Evolutionary conservation across 2,888 invertebrate genomes (phyloP), one percentile per base, ranked within the genome.

Genomic region (Phyto melanocephala): DNA sequence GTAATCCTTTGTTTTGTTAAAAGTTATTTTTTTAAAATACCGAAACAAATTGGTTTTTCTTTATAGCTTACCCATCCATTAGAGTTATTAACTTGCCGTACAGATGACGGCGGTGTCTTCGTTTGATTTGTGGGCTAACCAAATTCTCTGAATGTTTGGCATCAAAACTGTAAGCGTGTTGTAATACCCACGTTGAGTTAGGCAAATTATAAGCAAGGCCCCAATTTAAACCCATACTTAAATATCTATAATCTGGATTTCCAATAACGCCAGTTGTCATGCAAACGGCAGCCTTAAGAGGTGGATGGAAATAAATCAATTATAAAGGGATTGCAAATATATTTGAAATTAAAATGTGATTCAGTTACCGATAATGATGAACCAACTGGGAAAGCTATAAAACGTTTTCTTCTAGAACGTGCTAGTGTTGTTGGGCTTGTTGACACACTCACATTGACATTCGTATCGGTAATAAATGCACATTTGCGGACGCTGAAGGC

Each of bases 51-150:
- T 28, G 6, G 3, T 28, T 28, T 28, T 28, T 28, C 4, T 3
- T 28, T 28, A 6, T 5, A 6, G 28, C 90, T 93, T 90, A 95
- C 96, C 94, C 94, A 87, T 94, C 93, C 90, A 96, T 93, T 86
- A 95, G 93, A 22, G 93, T 90, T 88, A 95, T 95, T 85, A 96
- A 85, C 86, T 94, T 94, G 68, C 92, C 92, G 87, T 95, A 96
- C 40, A 96, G 91, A 74, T 95, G 94, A 6, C 95, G 90, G 1
- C 95, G 92, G 86, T 93, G 93, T 65, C 95, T 91, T 54, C 95
- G 92, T 60, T 89, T 89, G 65, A 89, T 88, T 86, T 87, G 92
- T 11, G 92, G 90, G 8, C 92, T 85, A 0, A 92, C 92, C 71
- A 92, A 92, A 6, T 58, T 22, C 4, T 74, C 58, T 15, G 62